Conservation (phyloP, 2,113 vertebrate genomes). For the Hemibates koningsi region DNA sequence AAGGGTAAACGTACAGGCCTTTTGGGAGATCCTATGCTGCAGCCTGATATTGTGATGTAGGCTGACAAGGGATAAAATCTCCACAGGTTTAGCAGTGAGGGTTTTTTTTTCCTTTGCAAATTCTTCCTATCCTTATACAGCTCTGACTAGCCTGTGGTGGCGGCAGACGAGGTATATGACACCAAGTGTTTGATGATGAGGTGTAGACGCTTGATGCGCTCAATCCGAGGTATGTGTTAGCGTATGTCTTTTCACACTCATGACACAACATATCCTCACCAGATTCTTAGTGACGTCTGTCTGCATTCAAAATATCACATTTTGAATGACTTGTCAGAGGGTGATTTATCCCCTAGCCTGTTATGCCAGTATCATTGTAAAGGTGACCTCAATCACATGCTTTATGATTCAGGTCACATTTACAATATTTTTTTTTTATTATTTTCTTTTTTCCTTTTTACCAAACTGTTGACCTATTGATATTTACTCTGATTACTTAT, state of each 20-base stretch:
- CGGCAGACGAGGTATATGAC: background rate
- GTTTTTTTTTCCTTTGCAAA: background rate
- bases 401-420: background rate
- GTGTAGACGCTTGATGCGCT: background rate
- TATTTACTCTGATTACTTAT: background rate
- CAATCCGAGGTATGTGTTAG: background rate
- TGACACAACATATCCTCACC: background rate
- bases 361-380: background rate
- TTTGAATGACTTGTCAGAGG: background rate
- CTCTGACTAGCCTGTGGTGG: background rate
- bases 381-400: background rate
- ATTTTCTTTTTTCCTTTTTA: background rate
- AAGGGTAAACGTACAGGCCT: background rate
- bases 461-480: background rate
- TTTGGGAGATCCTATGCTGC: background rate
- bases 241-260: background rate
- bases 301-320: background rate
- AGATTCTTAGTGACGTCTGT: background rate
- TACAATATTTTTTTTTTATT: background rate
- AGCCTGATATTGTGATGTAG: constrained; percentile 6
- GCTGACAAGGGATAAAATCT: background rate
- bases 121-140: background rate
- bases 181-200: background rate
- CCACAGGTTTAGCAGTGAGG: background rate
- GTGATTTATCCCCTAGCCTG: background rate